Percentiles rank a stretch among this genome's conserved stretches.
These are phyloP conservation scores for Phyllostomus hastatus DNA, from an alignment of 2,113 vertebrate genomes.

Conservation along the genomic window DNA sequence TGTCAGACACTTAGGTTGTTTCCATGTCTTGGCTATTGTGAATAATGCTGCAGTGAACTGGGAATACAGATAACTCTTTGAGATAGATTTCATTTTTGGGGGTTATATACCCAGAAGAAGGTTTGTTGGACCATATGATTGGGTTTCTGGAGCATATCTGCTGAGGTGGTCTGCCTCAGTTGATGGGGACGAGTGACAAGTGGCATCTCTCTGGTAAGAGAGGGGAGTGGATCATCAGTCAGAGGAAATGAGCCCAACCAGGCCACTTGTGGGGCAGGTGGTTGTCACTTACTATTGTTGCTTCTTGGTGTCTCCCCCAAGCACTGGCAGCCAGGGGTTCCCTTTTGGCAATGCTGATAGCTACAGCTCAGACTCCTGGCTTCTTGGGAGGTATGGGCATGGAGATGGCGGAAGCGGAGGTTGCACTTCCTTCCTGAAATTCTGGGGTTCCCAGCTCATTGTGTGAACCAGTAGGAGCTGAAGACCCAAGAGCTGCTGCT, in stretches of 20 bases:
- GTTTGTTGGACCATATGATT: background rate
- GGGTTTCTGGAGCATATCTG: background rate
- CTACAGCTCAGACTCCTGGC: background rate
- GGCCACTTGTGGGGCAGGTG: background rate
- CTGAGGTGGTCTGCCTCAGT: background rate
- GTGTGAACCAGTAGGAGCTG: background rate
- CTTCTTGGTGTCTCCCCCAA: background rate
- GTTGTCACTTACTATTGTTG: background rate
- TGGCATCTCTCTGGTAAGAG: background rate
- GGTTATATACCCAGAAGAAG: background rate
- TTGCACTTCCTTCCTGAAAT: background rate
- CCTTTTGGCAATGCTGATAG: background rate
- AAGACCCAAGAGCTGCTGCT: background rate
- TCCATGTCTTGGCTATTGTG: no score
- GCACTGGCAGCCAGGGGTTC: background rate
- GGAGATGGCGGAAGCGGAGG: background rate
- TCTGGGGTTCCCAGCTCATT: background rate
- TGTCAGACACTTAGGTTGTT: no score
- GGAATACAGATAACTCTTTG: no score
- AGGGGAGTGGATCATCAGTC: background rate
- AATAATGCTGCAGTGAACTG: no score
- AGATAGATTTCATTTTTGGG: background rate
- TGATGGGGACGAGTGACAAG: background rate
- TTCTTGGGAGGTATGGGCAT: background rate
- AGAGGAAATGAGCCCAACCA: background rate